Percentiles rank a stretch among this genome's conserved stretches.
Conservation (phyloP, 2,797 vertebrate species). For the Sparus aurata region DNA sequence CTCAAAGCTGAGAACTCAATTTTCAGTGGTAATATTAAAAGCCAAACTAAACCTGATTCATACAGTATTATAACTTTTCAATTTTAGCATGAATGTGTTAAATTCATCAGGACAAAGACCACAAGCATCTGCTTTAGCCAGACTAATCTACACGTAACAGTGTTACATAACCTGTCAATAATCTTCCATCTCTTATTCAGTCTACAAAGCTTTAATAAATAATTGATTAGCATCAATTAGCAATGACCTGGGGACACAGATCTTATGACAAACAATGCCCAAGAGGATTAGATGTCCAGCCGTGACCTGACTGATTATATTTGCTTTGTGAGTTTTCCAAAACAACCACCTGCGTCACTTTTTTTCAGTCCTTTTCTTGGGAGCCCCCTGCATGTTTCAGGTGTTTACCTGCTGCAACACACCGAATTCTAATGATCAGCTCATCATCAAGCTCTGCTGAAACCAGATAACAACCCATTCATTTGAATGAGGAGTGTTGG, state of each 20-base stretch:
- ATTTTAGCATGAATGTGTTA: constrained; percentile 11
- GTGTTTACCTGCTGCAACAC: no score
- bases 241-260: constrained; percentile 60
- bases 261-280: constrained; percentile 70
- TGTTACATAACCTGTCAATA: constrained; percentile 58
- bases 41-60: background rate
- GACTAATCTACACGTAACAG: constrained; percentile 5
- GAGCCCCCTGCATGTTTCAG: no score
- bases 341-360: constrained; percentile 6
- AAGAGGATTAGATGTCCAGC: constrained; percentile 52
- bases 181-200: constrained; percentile 20
- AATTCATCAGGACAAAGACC: constrained; percentile 9
- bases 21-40: constrained; percentile 12
- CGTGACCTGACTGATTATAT: constrained; percentile 31
- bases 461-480: no score
- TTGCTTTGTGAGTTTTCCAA: constrained; percentile 13
- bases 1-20: constrained; percentile 3
- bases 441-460: no score
- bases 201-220: constrained; percentile 65
- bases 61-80: background rate
- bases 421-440: no score
- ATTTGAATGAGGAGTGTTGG: no score
- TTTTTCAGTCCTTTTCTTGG: no score
- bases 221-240: constrained; percentile 77
- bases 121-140: constrained; percentile 10